Evolutionary conservation across 2,797 vertebrate species (phyloP), one percentile per base, ranked within the genome.

Genomic region (Tokudaia muenninki): DNA sequence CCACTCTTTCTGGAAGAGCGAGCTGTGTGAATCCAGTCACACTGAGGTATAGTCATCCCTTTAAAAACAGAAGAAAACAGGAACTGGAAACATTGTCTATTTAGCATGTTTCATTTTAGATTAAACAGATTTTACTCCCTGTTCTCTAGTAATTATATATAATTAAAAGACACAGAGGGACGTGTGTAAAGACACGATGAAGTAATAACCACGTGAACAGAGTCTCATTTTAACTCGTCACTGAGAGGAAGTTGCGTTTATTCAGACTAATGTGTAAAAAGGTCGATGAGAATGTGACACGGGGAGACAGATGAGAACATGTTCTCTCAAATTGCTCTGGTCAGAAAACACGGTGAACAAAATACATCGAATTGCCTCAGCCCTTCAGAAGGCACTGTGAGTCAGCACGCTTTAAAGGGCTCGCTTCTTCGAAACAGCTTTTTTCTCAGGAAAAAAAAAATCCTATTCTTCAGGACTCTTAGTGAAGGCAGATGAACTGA

Each of bases 61-160:
- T 55, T 6, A 97, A 96, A 97, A 87, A 65, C 86, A 2, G 16
- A 74, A 88, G 52, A 87, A 98, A 94, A 94, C 94, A 98, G 87
- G 82, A 95, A 93, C 90, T 97, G 90, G 91, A 98, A 97, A 97
- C 55, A 92, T 97, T 97, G 98, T 98, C 96, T 98, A 97, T 97
- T 98, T 98, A 98, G 97, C 87, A 89, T 96, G 93, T 97, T 97
- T 98, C 97, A 91, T 96, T 98, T 98, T 96, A 98, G 97, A 98
- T 98, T 98, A 98, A 98, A 98, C 94, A 98, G 97, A 96, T 98
- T 97, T 95, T 75, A 94, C 86, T 98, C 97, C 93, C 97, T 97
- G 96, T 98, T 98, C 98, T 47, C 90, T 97, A 79, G 94, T 97
- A 98, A 98, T 98, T 98, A 98, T 97, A 98, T 98, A 93, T 97